These are phyloP conservation scores for Meganola albula DNA, from an alignment of 2,888 invertebrate genomes.

Conservation along the genomic window DNA sequence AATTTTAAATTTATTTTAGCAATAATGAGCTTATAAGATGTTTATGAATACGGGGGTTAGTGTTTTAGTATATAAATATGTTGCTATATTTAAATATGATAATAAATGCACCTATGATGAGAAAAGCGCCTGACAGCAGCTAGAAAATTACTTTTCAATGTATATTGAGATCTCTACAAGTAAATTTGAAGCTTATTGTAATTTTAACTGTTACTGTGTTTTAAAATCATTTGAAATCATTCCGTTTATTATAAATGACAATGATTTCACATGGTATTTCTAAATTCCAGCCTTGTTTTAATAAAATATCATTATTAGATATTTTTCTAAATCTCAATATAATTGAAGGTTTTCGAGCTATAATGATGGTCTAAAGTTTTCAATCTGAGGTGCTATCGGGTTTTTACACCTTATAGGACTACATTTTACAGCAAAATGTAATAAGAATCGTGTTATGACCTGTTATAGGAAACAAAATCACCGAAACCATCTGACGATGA, in stretches of 20 bases:
- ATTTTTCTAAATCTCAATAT: constrained; percentile 35
- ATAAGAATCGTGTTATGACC: constrained; percentile 1
- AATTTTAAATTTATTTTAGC: too few relatives aligned
- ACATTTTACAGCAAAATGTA: background rate
- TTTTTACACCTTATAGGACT: background rate
- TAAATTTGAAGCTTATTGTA: background rate
- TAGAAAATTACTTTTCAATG: constrained; percentile 37
- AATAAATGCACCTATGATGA: constrained; percentile 45
- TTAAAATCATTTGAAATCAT: constrained; percentile 29
- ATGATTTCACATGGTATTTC: constrained; percentile 20
- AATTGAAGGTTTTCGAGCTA: constrained; percentile 41
- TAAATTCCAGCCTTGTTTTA: too few relatives aligned
- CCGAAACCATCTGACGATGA: constrained; percentile 43
- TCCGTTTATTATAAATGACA: constrained; percentile 5
- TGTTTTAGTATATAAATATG: too few relatives aligned
- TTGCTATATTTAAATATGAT: constrained; percentile 5
- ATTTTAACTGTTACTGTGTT: background rate
- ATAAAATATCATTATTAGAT: too few relatives aligned
- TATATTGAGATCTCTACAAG: constrained; percentile 8
- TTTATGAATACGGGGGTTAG: too few relatives aligned
- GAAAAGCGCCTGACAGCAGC: constrained; percentile 42
- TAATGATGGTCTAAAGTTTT: constrained; percentile 71
- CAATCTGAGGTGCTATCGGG: constrained; percentile 65
- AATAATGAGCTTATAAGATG: too few relatives aligned
- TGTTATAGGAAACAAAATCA: constrained; percentile 19